phyloP scores from a whole-genome alignment of 2,797 vertebrate genomes.

The Botia almorhae region DNA sequence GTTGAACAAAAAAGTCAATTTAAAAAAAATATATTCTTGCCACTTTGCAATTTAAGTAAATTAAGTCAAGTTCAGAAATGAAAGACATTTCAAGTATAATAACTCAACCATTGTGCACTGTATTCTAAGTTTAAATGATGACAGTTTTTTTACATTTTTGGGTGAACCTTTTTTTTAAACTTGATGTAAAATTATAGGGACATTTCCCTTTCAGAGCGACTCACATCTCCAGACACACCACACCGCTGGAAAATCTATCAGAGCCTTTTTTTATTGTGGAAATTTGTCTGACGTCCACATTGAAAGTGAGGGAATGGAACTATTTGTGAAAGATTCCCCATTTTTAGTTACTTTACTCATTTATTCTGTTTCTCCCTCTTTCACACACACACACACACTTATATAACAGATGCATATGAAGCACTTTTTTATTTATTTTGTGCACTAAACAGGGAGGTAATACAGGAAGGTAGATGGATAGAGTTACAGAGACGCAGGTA shows the following conservation, averaged over 20 bases:
- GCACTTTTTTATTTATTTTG: not conserved
- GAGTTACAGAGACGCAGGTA: not conserved
- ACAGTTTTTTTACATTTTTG: not conserved
- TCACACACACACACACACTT: conserved; percentile 2
- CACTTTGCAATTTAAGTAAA: not conserved
- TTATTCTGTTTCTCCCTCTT: not conserved
- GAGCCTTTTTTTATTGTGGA: conserved; percentile 45
- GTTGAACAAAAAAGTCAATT: not conserved
- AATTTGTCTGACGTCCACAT: conserved; percentile 51
- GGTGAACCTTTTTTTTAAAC: not conserved
- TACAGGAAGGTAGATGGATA: not conserved
- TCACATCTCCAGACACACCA: conserved; percentile 25
- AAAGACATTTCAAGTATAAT: not conserved
- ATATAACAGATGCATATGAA: not conserved
- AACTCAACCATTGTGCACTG: not conserved
- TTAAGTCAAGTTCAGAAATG: not conserved
- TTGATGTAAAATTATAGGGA: conserved; percentile 7
- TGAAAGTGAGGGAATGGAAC: conserved; percentile 41
- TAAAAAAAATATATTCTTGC: not conserved
- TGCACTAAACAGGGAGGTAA: not conserved
- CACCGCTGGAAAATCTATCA: conserved; percentile 48
- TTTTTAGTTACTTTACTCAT: conserved; percentile 4
- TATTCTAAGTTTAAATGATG: not conserved
- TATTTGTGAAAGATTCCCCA: conserved; percentile 23
- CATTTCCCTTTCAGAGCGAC: conserved; percentile 4